phyloP scores from a whole-genome alignment of 2,888 invertebrate genomes.

The Molorchus minor region DNA sequence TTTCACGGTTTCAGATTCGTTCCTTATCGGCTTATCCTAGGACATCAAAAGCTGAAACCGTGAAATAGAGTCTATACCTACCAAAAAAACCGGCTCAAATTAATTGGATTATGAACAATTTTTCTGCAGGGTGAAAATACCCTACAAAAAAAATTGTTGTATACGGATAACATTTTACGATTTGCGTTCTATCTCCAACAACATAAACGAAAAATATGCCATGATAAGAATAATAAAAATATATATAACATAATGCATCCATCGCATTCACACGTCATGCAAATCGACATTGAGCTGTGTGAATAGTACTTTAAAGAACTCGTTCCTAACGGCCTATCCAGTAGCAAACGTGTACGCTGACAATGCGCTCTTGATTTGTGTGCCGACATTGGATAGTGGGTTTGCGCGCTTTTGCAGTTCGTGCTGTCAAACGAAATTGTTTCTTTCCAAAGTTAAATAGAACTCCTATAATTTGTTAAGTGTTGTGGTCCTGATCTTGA shows the following conservation, averaged over 20 bases:
- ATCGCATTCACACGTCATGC: constrained; percentile 22
- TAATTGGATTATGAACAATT: too few species aligned
- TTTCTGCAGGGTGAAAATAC: too few species aligned
- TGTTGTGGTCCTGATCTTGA: constrained; percentile 2
- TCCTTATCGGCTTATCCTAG: too few species aligned
- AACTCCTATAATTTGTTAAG: background rate
- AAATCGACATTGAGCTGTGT: constrained; percentile 32
- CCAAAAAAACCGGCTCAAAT: too few species aligned
- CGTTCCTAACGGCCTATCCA: constrained; percentile 39
- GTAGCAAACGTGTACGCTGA: constrained; percentile 29
- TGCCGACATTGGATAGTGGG: constrained; percentile 4
- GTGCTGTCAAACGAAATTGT: constrained; percentile 1
- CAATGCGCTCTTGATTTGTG: constrained; percentile 15
- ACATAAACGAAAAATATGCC: background rate
- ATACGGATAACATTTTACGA: too few species aligned
- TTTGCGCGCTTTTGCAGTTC: constrained; percentile 21
- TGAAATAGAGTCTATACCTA: too few species aligned
- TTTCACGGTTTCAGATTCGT: too few species aligned
- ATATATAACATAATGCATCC: too few species aligned
- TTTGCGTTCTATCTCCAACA: too few species aligned
- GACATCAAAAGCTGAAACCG: too few species aligned
- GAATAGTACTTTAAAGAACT: constrained; percentile 38
- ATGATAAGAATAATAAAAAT: constrained; percentile 16
- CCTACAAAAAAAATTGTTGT: too few species aligned
- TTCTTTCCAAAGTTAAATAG: constrained; percentile 1